Percentiles rank a stretch among this genome's conserved stretches.
Conservation (phyloP, 1,140 invertebrate species). For the Centruroides sculpturatus region DNA sequence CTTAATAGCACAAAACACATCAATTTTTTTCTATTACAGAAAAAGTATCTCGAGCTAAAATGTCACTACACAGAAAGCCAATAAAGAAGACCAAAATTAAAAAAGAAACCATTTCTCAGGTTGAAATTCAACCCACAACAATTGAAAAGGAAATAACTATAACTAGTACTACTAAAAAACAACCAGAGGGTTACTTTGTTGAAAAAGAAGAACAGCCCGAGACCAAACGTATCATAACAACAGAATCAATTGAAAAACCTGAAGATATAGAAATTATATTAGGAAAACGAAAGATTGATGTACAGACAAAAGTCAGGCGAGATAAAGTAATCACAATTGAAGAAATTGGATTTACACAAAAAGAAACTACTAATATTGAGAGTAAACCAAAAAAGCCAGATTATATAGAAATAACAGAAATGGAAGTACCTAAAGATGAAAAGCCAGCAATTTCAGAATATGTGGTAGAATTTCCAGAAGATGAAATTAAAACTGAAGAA, state of each 20-base stretch:
- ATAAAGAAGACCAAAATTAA: not conserved
- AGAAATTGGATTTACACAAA: slow-evolving; percentile 1
- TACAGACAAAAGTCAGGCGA: not conserved
- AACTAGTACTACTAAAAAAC: too few species aligned
- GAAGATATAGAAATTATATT: too few species aligned
- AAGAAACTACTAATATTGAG: not conserved
- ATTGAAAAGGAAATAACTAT: too few species aligned
- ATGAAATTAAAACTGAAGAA: not conserved
- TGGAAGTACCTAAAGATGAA: not conserved
- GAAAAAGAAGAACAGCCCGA: too few species aligned
- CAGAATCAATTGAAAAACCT: too few species aligned
- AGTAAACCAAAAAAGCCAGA: slow-evolving; percentile 2
- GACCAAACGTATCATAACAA: too few species aligned
- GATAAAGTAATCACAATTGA: slow-evolving; percentile 1
- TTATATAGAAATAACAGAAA: not conserved
- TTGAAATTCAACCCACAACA: too few species aligned
- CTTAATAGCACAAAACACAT: too few species aligned
- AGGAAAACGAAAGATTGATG: not conserved
- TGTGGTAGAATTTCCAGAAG: not conserved
- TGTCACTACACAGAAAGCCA: not conserved
- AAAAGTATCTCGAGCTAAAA: not conserved
- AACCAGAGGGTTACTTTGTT: too few species aligned
- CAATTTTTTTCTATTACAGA: not conserved
- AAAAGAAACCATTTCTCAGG: not conserved
- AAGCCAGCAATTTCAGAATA: not conserved